Evolutionary conservation across 2,113 vertebrate species (phyloP), one percentile per base, ranked within the genome.

Genomic region (Xenus cinereus): DNA sequence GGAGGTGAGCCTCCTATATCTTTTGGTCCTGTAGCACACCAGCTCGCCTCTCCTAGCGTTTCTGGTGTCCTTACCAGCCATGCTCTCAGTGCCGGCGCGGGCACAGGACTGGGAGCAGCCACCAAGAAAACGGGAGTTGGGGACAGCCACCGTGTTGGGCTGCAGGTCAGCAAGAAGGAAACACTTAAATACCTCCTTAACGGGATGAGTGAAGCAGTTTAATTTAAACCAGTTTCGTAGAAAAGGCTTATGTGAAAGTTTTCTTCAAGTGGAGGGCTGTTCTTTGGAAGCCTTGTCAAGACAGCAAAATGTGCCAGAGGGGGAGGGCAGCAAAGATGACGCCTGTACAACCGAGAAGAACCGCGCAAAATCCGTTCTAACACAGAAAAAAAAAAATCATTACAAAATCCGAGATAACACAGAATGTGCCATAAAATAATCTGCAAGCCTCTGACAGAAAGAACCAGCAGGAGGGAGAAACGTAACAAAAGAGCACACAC

Each of bases 391-490:
- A 46, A 19, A 19, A 23, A 23, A 23, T 23, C 46, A 23, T 48
- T 48, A 48, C 11, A 6, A 48, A 48, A 48, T 48, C 22, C 3
- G 28, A 80, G 46, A 54, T 69, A 91, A 93, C 5, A 37, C 18
- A 93, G 45, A 88, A 79, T 1, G 8, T 26, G 18, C 46, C 18
- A 20, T 46, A 84, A 90, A 83, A 60, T 51, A 83, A 86, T 71
- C 53, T 56, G n/a, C 10, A n/a, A 60, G 39, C 24, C 35, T 73
- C 2, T 1, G 63, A 86, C 2, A 5, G 72, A 83, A 50, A 74
- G 68, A 77, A 86, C 6, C 85, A 90, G 56, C 83, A 60, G 90
- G 85, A 80, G 76, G 41, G 46, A 64, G 81, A 81, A 81, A 95
- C 3, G 39, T 51, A 82, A 77, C 57, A 57, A 30, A 68, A 92